phyloP scores from a whole-genome alignment of 2,888 invertebrate genomes.

The Phania funesta region DNA sequence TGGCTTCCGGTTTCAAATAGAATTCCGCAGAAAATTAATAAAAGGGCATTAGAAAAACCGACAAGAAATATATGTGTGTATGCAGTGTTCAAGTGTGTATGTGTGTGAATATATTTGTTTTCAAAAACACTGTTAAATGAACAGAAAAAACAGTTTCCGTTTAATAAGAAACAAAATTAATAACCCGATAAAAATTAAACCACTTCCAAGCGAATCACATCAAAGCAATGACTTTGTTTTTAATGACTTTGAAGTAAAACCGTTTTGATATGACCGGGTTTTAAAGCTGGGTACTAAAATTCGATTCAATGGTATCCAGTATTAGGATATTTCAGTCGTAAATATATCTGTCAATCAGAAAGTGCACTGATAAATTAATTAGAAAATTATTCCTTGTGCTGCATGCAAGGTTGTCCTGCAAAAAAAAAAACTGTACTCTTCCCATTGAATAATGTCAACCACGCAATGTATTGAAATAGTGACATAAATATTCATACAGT shows the following conservation, averaged over 20 bases:
- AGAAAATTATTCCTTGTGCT: too few relatives aligned
- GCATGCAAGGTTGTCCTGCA: too few relatives aligned
- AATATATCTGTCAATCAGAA: too few relatives aligned
- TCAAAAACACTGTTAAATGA: not conserved
- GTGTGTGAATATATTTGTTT: conserved; percentile 3
- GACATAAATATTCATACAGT: not conserved
- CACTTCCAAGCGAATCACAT: too few relatives aligned
- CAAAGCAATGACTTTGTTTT: too few relatives aligned
- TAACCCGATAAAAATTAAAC: too few relatives aligned
- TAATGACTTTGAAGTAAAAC: too few relatives aligned
- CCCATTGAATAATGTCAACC: not conserved
- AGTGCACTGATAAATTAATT: too few relatives aligned
- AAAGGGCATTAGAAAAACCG: conserved; percentile 61
- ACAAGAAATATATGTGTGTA: conserved; percentile 14
- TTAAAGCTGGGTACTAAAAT: too few relatives aligned
- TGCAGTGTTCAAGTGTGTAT: not conserved
- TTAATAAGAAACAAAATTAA: not conserved
- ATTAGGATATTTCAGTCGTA: too few relatives aligned
- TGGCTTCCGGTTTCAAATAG: conserved; percentile 65
- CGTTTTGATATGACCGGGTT: too few relatives aligned
- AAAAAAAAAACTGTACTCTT: conserved; percentile 7
- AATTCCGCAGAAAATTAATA: conserved; percentile 67
- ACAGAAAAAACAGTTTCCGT: not conserved
- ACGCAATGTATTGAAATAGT: not conserved
- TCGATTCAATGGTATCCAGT: too few relatives aligned